Conservation (phyloP, 1,140 invertebrate species). For the Bombus ignitus region DNA sequence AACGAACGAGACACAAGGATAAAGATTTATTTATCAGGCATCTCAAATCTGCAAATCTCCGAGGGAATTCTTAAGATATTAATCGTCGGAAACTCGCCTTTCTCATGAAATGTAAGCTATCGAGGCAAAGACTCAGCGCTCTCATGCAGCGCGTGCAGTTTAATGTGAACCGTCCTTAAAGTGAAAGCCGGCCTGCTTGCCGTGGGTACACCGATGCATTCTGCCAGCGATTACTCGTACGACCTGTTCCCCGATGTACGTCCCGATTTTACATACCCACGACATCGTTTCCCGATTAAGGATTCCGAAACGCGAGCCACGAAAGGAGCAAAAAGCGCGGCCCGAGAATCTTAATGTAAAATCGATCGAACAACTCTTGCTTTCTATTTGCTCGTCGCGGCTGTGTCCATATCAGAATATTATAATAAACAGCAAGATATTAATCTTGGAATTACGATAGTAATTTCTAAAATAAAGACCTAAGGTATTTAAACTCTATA, state of each 20-base stretch:
- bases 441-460: background rate
- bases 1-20: background rate
- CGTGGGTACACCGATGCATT: slow-evolving; percentile 41
- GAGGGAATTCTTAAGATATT: slow-evolving; percentile 14
- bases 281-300: slow-evolving; percentile 53
- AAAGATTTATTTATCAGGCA: background rate
- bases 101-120: slow-evolving; percentile 27
- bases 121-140: background rate
- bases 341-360: slow-evolving; percentile 30
- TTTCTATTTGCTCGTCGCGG: background rate
- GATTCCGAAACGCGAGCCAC: slow-evolving; percentile 45
- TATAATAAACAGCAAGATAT: background rate
- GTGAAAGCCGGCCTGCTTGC: slow-evolving; percentile 60
- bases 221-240: slow-evolving; percentile 42
- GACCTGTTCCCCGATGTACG: slow-evolving; percentile 52
- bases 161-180: slow-evolving; percentile 57
- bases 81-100: background rate
- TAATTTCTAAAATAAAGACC: background rate
- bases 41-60: background rate
- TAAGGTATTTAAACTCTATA: background rate
- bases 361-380: slow-evolving; percentile 25
- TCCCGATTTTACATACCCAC: slow-evolving; percentile 47
- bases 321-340: slow-evolving; percentile 30
- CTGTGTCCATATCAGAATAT: background rate
- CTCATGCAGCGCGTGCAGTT: slow-evolving; percentile 31